Percentiles rank a stretch among this genome's conserved stretches.
phyloP scores from a whole-genome alignment of 2,888 invertebrate species.

The Drosophila koepferae region DNA sequence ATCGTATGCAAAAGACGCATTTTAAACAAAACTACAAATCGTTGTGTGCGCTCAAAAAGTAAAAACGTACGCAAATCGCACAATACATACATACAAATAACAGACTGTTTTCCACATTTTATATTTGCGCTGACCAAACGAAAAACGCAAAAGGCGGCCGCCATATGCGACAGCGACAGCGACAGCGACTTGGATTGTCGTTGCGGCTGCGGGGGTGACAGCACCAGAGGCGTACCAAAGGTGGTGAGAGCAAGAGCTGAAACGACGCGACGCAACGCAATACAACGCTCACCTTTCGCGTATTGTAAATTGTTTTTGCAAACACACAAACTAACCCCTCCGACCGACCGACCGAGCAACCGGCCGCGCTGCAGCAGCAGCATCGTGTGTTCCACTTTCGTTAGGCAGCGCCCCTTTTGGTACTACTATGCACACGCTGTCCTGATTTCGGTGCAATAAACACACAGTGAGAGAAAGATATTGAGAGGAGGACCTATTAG shows the following conservation, averaged over 20 bases:
- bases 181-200: constrained; percentile 20
- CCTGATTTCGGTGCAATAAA: constrained; percentile 63
- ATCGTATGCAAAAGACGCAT: constrained; percentile 68
- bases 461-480: constrained; percentile 21
- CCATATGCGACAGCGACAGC: constrained; percentile 59
- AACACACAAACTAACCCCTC: constrained; percentile 49
- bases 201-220: constrained; percentile 66
- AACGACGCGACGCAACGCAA: constrained; percentile 32
- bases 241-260: constrained; percentile 53
- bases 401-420: constrained; percentile 58
- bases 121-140: constrained; percentile 64
- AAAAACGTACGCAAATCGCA: constrained; percentile 40
- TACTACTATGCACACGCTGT: constrained; percentile 48
- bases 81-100: constrained; percentile 46
- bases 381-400: constrained; percentile 71
- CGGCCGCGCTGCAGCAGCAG: constrained; percentile 25
- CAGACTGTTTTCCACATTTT: constrained; percentile 40
- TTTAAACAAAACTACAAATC: constrained; percentile 42
- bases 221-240: constrained; percentile 48
- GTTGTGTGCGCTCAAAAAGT: constrained; percentile 21
- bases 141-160: constrained; percentile 64
- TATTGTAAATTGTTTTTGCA: constrained; percentile 76
- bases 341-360: constrained; percentile 14
- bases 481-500: constrained; percentile 25
- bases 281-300: constrained; percentile 57